These are phyloP conservation scores for Ennomos erosarius DNA, from an alignment of 2,888 invertebrate genomes.

Conservation along the genomic window DNA sequence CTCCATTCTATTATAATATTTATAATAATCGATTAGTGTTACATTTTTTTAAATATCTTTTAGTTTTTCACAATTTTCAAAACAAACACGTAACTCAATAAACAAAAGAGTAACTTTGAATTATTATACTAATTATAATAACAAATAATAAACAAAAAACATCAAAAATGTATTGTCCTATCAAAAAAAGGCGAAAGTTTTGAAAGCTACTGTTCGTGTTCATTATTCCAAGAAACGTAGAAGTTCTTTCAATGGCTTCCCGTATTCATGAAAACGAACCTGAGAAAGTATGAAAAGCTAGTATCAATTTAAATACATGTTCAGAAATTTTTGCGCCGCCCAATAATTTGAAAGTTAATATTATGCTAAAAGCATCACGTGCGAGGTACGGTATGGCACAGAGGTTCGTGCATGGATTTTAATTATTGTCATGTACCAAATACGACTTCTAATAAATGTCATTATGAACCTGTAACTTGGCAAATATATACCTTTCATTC, in stretches of 20 bases:
- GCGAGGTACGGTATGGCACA: constrained; percentile 79
- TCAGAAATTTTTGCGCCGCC: constrained; percentile 55
- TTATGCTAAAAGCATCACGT: constrained; percentile 74
- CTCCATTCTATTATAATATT: too few species aligned
- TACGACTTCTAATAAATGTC: constrained; percentile 84
- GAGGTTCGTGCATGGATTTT: constrained; percentile 82
- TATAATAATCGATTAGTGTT: too few species aligned
- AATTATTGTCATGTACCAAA: constrained; percentile 84
- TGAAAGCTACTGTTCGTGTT: constrained; percentile 1
- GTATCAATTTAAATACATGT: constrained; percentile 50
- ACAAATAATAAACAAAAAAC: too few species aligned
- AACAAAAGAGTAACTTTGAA: too few species aligned
- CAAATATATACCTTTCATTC: constrained; percentile 45
- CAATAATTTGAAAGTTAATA: constrained; percentile 72
- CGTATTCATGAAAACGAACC: constrained; percentile 26
- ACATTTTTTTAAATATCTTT: too few species aligned
- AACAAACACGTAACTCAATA: too few species aligned
- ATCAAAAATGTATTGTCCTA: constrained; percentile 8
- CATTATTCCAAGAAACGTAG: constrained; percentile 16
- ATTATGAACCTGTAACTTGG: constrained; percentile 74
- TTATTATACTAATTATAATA: too few species aligned
- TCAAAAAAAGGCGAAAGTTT: constrained; percentile 1
- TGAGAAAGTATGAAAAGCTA: constrained; percentile 22
- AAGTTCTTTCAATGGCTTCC: constrained; percentile 20
- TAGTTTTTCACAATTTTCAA: too few species aligned